Base-by-base conservation (phyloP, 1,140 invertebrate genomes). In the Megathymus violae region DNA sequence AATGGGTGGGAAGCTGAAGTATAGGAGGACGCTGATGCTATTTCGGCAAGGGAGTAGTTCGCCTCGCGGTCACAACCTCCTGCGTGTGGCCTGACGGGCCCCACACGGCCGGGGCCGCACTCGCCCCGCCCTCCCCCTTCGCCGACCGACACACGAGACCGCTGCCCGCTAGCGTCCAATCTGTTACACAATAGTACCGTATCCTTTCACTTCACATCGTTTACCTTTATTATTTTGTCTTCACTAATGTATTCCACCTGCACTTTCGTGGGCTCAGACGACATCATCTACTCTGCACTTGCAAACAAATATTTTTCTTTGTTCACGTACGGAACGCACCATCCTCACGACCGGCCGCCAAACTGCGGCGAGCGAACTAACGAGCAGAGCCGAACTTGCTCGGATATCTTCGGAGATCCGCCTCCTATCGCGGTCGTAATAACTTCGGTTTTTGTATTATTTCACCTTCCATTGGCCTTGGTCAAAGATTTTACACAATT, bases 41-140 rank as follows among this genome's bases (percentile, higher is more conserved):
- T 85, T 89, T 87, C 67, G 80, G 76, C 84, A 86, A 89, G 86
- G 86, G 86, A 86, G 86, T 91, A 80, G 74, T 85, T 85, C 69
- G 76, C 68, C 73, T 82, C 78, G 80, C 88, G 88, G 86, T 89
- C 85, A 87, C 88, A 89, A 88, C 88, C 88, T 88, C 86, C 86
- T 82, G 81, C 83, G 85, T 82, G 86, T 88, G 84, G 86, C 85
- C 84, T 89, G 86, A 71, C 84, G 85, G 86, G 84, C 80, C 85
- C 81, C 82, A 87, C 82, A 85, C 86, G 84, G 85, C 78, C 80
- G 83, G 85, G 88, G 80, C 88, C 79, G 83, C 84, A 73, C 76
- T 89, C 80, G 86, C 84, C 88, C 86, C 82, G 88, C 87, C 89
- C 88, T 90, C 88, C 88, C 88, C 85, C 86, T 89, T 83, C 88